Evolutionary conservation across 2,113 vertebrate genomes (phyloP), one percentile per base, ranked within the genome.

Genomic region (Sapayoa aenigma): DNA sequence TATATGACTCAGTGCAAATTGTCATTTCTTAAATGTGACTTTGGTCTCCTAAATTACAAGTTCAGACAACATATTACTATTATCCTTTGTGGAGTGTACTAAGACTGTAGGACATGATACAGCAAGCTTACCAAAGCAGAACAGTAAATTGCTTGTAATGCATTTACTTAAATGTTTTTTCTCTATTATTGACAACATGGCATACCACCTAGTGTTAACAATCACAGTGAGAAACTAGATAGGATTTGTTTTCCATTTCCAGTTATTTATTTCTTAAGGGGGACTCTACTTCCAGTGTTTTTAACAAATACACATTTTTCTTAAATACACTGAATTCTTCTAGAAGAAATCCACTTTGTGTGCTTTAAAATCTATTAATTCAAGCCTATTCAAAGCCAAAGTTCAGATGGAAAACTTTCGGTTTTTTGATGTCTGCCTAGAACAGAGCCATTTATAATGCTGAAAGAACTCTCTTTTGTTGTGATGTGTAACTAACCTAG

Each of bases 41-140:
- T 97, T 95, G 96, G 87, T 96, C 65, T 87, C 30, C 60, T 82
- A 96, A 98, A 92, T 88, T 89, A 93, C 91, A 97, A 96, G 63
- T 90, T 96, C 28, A 89, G 92, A 81, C 37, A 94, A 95, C 59
- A 89, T 52, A 95, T 90, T 96, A 84, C 83, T 74, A 69, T 95
- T 95, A 97, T 58, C 42, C 27, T 96, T 92, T 96, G 56, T 77
- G 44, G 22, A 85, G 15, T 47, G 5, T 72, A 91, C 86, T 95
- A 88, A 95, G 90, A 91, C 65, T 89, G 49, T 6, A 94, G 49
- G 58, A 94, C 33, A 82, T 4, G 15, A 85, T 60, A 84, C 68
- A 95, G 46, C 66, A 62, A 84, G 20, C 67, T 90, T 90, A 90
- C 23, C 80, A 71, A 93, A 75, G 89, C 46, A 90, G 67, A 93